phyloP scores from a whole-genome alignment of 2,113 vertebrate species.

The Tiliqua scincoides region DNA sequence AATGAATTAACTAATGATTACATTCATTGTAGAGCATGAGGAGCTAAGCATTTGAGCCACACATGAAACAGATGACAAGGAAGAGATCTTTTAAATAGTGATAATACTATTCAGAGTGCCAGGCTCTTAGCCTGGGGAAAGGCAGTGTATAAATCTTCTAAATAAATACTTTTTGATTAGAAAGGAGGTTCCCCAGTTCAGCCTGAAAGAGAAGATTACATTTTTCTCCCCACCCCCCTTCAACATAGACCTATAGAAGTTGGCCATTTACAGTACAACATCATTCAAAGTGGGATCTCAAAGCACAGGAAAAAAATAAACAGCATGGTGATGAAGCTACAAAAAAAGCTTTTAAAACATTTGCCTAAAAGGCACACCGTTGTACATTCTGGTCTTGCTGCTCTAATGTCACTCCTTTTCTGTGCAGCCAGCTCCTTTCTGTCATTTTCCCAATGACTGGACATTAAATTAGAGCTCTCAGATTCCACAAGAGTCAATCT shows the following conservation, averaged over 20 bases:
- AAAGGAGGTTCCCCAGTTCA: neutral
- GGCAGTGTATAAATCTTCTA: too few relatives aligned
- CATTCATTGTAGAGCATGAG: neutral
- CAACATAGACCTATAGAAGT: neutral
- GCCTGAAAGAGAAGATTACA: neutral
- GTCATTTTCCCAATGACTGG: slow-evolving; percentile 21
- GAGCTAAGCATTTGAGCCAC: neutral
- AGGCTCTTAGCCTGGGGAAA: too few relatives aligned
- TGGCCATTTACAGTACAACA: neutral
- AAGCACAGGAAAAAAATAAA: slow-evolving; percentile 25
- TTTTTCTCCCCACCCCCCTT: neutral
- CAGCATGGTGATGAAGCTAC: neutral
- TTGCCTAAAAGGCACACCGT: slow-evolving; percentile 17
- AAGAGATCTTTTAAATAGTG: neutral
- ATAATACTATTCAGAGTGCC: too few relatives aligned
- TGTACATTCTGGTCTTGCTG: slow-evolving; percentile 35
- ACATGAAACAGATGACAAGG: neutral
- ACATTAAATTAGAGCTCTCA: slow-evolving; percentile 44
- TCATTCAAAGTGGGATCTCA: slow-evolving; percentile 18
- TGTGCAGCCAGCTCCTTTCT: neutral
- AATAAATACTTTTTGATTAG: neutral
- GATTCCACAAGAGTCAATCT: slow-evolving; percentile 22
- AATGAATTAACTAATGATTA: neutral
- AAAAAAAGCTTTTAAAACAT: slow-evolving; percentile 13
- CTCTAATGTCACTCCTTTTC: slow-evolving; percentile 2